These are phyloP conservation scores for Montipora capricornis DNA, from an alignment of 64 coral and sea anemone genomes.

Conservation along the genomic window DNA sequence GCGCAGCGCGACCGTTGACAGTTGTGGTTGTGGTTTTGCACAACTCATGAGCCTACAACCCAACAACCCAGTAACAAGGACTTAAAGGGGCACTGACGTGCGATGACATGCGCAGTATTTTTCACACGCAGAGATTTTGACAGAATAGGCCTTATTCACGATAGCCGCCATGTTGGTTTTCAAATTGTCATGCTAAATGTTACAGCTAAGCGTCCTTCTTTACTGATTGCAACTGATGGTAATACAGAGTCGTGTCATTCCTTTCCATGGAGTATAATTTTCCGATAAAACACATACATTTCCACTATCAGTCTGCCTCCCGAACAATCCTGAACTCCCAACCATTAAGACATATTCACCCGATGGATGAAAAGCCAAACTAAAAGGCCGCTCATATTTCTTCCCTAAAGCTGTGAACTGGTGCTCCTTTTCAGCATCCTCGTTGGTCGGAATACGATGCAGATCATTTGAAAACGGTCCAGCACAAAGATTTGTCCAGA, in stretches of 20 bases:
- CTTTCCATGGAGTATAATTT: constrained; percentile 20
- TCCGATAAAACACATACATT: background rate
- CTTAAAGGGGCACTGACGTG: too few species aligned
- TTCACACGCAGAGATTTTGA: too few species aligned
- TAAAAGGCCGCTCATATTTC: background rate
- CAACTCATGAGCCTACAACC: too few species aligned
- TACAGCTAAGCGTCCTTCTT: constrained; percentile 21
- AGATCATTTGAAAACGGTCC: background rate
- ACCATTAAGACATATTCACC: constrained; percentile 28
- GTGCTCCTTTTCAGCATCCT: background rate
- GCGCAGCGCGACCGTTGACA: too few species aligned
- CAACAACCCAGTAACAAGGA: too few species aligned
- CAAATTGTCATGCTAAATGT: too few species aligned
- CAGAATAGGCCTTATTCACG: too few species aligned
- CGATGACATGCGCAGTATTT: too few species aligned
- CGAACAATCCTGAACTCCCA: background rate
- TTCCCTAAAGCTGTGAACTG: background rate
- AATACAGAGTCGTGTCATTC: background rate
- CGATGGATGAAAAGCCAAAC: constrained; percentile 15
- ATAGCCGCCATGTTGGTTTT: too few species aligned
- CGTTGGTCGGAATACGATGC: background rate
- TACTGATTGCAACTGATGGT: background rate
- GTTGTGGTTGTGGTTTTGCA: too few species aligned
- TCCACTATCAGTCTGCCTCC: background rate
- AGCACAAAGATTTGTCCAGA: constrained; percentile 13